Conservation (phyloP, 2,797 vertebrate species). For the Mormyrops boulengeri region DNA sequence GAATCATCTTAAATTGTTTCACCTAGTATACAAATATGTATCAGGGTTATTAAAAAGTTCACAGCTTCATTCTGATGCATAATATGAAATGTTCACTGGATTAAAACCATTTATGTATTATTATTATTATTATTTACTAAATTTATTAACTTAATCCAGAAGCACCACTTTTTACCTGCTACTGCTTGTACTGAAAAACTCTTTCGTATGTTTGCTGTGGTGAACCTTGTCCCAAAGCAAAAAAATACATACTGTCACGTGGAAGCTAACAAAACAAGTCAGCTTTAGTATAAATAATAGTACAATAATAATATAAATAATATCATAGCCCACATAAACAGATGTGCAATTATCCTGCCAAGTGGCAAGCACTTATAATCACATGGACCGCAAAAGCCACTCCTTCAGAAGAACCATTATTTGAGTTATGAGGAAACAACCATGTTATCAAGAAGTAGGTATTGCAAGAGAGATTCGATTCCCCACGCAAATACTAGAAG, state of each 20-base stretch:
- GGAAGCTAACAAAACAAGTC: neutral
- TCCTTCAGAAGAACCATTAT: neutral
- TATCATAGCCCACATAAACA: neutral
- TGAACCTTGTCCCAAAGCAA: neutral
- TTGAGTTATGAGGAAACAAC: neutral
- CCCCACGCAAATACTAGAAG: neutral
- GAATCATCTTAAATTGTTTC: neutral
- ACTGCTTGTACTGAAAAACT: neutral
- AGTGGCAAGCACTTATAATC: neutral
- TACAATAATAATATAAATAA: neutral
- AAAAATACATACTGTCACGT: neutral
- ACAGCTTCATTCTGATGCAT: neutral
- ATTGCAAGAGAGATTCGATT: neutral
- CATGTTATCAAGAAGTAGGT: neutral
- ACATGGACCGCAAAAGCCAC: neutral
- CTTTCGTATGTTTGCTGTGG: neutral
- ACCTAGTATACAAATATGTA: neutral
- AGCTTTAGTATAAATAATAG: neutral
- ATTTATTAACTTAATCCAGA: neutral
- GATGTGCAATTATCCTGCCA: neutral
- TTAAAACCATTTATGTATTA: neutral
- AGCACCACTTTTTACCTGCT: neutral
- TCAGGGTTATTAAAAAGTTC: neutral
- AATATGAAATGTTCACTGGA: neutral
- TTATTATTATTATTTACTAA: neutral